Evolutionary conservation across 2,113 vertebrate species (phyloP).

Genomic region (Rhea americana): DNA sequence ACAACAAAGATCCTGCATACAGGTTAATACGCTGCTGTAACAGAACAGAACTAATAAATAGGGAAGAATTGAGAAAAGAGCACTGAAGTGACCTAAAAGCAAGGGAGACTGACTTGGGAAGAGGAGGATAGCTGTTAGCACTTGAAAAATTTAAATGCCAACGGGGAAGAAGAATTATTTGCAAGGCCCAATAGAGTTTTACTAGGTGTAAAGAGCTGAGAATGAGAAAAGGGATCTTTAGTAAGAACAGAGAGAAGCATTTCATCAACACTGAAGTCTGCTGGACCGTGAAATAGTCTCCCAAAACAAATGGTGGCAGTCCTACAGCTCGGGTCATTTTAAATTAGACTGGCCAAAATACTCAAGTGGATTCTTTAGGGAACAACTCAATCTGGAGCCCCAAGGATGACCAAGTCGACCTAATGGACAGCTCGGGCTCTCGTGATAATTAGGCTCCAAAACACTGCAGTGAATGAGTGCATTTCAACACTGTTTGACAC

Average conservation of each 20-base stretch:
- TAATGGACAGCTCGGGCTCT: neutral
- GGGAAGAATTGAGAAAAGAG: conserved; percentile 23
- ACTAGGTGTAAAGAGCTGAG: neutral
- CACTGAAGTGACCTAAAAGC: conserved; percentile 21
- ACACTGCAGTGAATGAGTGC: accelerated
- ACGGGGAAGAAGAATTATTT: conserved; percentile 52
- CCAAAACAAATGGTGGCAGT: conserved; percentile 27
- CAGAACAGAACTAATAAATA: conserved; percentile 27
- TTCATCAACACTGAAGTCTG: conserved; percentile 40
- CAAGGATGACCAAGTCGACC: conserved; percentile 1
- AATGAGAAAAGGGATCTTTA: conserved; percentile 53
- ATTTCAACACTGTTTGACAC: neutral
- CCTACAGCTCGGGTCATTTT: conserved; percentile 8
- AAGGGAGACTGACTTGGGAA: conserved; percentile 5
- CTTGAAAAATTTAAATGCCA: conserved; percentile 31
- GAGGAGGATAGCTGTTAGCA: conserved; percentile 15
- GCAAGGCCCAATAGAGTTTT: conserved; percentile 24
- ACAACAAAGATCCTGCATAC: neutral
- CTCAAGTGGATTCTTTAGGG: neutral
- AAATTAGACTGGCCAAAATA: conserved; percentile 43
- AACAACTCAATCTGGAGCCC: conserved; percentile 17
- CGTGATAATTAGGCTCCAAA: neutral
- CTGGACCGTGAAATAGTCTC: conserved; percentile 57
- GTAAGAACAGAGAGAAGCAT: conserved; percentile 49
- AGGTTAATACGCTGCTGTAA: neutral